Base-by-base conservation (phyloP, 1,140 invertebrate genomes). In the Bacillus rossius region DNA sequence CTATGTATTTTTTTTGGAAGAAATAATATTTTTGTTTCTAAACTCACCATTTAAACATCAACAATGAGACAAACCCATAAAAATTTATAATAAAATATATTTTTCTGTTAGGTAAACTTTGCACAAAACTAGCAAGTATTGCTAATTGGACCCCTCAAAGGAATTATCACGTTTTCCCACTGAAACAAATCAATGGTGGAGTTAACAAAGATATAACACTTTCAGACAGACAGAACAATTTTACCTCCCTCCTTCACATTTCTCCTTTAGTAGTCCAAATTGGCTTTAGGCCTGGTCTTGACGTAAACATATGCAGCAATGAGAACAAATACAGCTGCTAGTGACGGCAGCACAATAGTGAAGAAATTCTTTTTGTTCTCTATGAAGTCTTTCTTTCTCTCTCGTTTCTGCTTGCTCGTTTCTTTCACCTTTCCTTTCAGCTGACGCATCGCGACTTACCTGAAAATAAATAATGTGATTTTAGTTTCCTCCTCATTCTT, bases 371-470 rank as follows among this genome's bases (percentile, higher is more conserved):
- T 83, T 61, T 89, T 87, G 62, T 85, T 86, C 70, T 89, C 84
- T 3, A 86, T 72, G 65, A 90, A 91, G 62, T 92, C 89, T 69
- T 86, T 86, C 73, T 88, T 91, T 22, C 89, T 77, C 65, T 92
- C 86, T 57, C 87, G 84, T 67, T 89, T 90, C 70, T 93, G 88
- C 71, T 85, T 88, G n/a, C 84, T 83, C 0, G 84, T 87, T 76
- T 92, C 88, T 75, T 91, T 92, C 23, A 84, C 82, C 72, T 86
- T 86, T 52, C 86, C 84, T 72, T 91, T 92, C 20, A 89, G 74
- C 67, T 89, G 88, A 48, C 85, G 79, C 89, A 90, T 91, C 60
- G 70, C 67, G 50, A 41, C 55, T 69, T 45, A 40, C 5, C 19
- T 34, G 29, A 34, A 34, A 34, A 4, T 7, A 34, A 34, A 34